phyloP scores from a whole-genome alignment of 2,113 vertebrate genomes.

The Vireo altiloquus region DNA sequence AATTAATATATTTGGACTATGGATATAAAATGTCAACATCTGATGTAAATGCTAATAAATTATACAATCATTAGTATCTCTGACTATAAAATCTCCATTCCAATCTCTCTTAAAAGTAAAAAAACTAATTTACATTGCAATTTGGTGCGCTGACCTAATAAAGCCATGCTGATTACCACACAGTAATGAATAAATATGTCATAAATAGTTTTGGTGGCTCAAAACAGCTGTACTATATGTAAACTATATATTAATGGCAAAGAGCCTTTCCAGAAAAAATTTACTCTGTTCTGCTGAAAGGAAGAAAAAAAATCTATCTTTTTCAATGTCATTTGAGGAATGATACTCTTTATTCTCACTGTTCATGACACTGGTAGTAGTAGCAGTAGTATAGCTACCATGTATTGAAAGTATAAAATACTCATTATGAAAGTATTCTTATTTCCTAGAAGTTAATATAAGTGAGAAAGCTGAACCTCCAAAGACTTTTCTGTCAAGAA shows the following conservation, averaged over 20 bases:
- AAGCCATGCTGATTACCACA: not conserved
- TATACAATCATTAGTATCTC: not conserved
- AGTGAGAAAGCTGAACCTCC: not conserved
- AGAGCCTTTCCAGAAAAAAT: not conserved
- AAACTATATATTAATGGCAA: not conserved
- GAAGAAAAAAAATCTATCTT: not conserved
- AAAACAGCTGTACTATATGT: not conserved
- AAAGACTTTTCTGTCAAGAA: not conserved
- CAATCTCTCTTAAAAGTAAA: not conserved
- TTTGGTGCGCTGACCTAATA: not conserved
- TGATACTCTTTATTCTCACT: not conserved
- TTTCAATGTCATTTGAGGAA: not conserved
- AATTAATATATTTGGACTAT: slow-evolving; percentile 28
- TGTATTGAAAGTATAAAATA: not conserved
- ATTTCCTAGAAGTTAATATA: not conserved
- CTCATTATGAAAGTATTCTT: not conserved
- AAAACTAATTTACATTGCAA: not conserved
- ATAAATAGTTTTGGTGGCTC: not conserved
- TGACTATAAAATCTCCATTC: not conserved
- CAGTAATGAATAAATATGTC: not conserved
- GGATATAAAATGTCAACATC: slow-evolving; percentile 9
- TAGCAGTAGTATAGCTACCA: not conserved
- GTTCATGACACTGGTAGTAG: not conserved
- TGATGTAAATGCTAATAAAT: not conserved
- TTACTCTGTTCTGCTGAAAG: not conserved